phyloP scores from a whole-genome alignment of 2,888 invertebrate species.

The Calameuta idolon region DNA sequence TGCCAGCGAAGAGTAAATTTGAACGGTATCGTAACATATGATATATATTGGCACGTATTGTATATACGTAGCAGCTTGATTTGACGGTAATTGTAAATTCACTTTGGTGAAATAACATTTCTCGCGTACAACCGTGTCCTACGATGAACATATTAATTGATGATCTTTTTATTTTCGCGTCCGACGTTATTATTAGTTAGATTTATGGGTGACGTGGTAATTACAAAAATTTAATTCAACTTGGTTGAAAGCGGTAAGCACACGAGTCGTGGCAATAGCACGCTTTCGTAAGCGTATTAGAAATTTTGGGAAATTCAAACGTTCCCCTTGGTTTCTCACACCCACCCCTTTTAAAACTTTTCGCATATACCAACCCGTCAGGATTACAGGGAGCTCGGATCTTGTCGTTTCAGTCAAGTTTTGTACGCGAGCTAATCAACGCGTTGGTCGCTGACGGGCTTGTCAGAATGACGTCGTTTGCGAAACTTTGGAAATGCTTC shows the following conservation, averaged over 20 bases:
- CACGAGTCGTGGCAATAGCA: neutral
- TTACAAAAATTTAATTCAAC: neutral
- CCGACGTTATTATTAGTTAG: neutral
- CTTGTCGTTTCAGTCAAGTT: conserved; percentile 4
- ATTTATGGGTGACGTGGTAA: too few species aligned
- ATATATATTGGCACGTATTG: neutral
- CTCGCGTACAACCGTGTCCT: neutral
- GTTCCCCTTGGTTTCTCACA: neutral
- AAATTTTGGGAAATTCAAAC: neutral
- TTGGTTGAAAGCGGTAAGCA: neutral
- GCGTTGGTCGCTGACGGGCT: neutral
- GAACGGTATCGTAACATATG: conserved; percentile 17
- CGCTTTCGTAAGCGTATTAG: neutral
- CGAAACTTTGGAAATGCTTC: conserved; percentile 48
- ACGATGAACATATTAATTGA: neutral
- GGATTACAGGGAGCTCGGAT: neutral
- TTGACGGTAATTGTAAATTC: neutral
- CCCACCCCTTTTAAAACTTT: neutral
- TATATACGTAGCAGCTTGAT: neutral
- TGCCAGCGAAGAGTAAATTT: conserved; percentile 20
- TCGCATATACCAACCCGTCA: neutral
- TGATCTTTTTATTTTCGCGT: neutral
- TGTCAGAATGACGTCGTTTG: neutral
- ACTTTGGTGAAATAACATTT: neutral
- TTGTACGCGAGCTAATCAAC: conserved; percentile 3